Evolutionary conservation across 1,140 invertebrate species (phyloP).

Genomic region (Steinernema feltiae): DNA sequence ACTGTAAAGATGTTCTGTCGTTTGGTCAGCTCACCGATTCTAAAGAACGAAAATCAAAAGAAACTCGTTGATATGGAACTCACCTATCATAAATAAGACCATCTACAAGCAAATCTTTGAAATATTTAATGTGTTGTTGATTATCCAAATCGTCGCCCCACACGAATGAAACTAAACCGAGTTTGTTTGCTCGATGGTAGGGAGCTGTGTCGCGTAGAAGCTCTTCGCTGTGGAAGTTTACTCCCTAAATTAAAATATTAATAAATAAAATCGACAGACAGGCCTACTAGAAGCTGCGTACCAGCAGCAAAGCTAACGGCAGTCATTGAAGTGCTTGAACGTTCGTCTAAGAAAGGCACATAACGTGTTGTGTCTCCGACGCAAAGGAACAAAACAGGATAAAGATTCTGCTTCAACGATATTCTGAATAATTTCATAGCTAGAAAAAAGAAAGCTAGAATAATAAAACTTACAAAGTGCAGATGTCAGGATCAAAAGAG

Average conservation of each 20-base stretch:
- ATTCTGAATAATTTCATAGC: constrained; percentile 49
- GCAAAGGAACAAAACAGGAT: constrained; percentile 54
- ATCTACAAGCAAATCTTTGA: constrained; percentile 51
- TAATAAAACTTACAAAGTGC: constrained; percentile 46
- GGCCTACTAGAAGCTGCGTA: constrained; percentile 33
- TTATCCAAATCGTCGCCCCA: constrained; percentile 55
- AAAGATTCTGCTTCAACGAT: constrained; percentile 53
- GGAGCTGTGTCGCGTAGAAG: constrained; percentile 43
- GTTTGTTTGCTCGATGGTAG: constrained; percentile 39
- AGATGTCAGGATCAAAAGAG: constrained; percentile 58
- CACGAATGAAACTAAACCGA: constrained; percentile 49
- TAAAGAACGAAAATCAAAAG: constrained; percentile 5
- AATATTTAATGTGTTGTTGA: constrained; percentile 48
- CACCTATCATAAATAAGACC: constrained; percentile 53
- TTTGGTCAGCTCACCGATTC: constrained; percentile 35
- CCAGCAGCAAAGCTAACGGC: constrained; percentile 53
- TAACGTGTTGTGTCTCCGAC: constrained; percentile 45
- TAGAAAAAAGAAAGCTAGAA: background rate
- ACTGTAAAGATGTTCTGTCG: constrained; percentile 37
- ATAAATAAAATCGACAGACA: background rate
- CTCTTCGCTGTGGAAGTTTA: constrained; percentile 56
- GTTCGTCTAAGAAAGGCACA: constrained; percentile 40
- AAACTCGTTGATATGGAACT: background rate
- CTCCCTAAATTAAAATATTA: constrained; percentile 37
- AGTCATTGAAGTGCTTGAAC: constrained; percentile 45